Evolutionary conservation across 2,888 invertebrate species (phyloP).

Genomic region (Micoletzkya japonica): DNA sequence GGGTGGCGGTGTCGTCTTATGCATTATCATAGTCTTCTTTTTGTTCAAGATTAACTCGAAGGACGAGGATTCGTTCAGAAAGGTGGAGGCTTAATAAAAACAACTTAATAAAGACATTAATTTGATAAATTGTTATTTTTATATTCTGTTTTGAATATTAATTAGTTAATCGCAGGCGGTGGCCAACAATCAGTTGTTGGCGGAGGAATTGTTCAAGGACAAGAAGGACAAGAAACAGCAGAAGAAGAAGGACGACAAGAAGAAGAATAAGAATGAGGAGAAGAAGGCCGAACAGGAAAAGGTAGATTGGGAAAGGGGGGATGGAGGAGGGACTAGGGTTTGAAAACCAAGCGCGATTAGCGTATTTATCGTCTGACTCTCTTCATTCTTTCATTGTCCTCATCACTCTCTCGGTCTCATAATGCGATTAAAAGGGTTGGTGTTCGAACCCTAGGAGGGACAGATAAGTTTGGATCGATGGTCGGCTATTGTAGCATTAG

Average conservation of each 20-base stretch:
- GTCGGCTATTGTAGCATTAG: too few species aligned
- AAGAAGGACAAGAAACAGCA: too few species aligned
- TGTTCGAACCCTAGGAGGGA: too few species aligned
- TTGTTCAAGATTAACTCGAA: neutral
- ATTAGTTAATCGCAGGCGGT: neutral
- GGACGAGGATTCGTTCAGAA: conserved; percentile 24
- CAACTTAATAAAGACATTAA: neutral
- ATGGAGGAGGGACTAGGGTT: neutral
- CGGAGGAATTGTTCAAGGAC: too few species aligned
- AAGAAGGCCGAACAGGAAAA: conserved; percentile 10
- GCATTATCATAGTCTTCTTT: neutral
- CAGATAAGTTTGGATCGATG: too few species aligned
- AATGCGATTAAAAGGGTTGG: too few species aligned
- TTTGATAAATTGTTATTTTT: neutral
- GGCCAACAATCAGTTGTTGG: conserved; percentile 17
- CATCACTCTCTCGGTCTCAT: too few species aligned
- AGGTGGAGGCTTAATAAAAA: neutral
- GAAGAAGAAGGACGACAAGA: conserved; percentile 2
- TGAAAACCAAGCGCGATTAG: too few species aligned
- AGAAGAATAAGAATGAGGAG: conserved; percentile 5
- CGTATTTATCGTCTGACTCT: too few species aligned
- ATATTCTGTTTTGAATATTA: neutral
- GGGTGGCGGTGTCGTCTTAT: neutral
- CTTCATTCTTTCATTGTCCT: too few species aligned
- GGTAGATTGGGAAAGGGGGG: neutral